Conservation (phyloP, 2,797 vertebrate genomes). For the Acanthurus leucopareius region DNA sequence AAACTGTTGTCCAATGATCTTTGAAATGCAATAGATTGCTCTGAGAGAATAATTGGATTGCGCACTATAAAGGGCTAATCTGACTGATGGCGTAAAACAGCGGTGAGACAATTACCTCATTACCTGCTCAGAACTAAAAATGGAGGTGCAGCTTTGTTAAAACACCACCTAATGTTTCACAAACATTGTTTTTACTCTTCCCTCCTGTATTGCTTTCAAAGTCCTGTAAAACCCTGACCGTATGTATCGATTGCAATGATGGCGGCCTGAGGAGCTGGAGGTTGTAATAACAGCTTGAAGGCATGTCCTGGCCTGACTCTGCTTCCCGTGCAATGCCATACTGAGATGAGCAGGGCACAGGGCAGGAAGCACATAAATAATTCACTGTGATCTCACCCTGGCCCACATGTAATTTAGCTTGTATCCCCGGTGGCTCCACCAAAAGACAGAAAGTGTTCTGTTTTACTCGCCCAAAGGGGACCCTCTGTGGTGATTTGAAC, state of each 20-base stretch:
- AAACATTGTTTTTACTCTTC: conserved; percentile 7
- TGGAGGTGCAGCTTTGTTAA: conserved; percentile 17
- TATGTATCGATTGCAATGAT: conserved; percentile 57
- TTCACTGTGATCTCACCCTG: conserved; percentile 67
- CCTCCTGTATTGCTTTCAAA: conserved; percentile 41
- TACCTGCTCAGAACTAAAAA: conserved; percentile 10
- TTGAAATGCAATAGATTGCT: conserved; percentile 61
- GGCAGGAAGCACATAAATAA: conserved; percentile 66
- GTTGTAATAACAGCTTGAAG: conserved; percentile 66
- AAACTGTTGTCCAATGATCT: conserved; percentile 69
- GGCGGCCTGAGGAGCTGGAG: conserved; percentile 58
- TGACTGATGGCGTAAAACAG: conserved; percentile 35
- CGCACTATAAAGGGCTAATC: conserved; percentile 47
- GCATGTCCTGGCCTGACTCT: conserved; percentile 55
- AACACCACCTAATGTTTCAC: conserved; percentile 1
- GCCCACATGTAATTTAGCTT: conserved; percentile 70
- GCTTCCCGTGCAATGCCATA: conserved; percentile 37
- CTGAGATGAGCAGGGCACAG: conserved; percentile 42
- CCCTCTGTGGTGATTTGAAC: conserved; percentile 17
- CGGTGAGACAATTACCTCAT: conserved; percentile 30
- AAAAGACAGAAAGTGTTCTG: conserved; percentile 50
- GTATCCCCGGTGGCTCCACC: conserved; percentile 55
- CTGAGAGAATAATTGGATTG: conserved; percentile 65
- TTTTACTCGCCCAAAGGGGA: conserved; percentile 39
- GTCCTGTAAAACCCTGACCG: conserved; percentile 25